Conservation (phyloP, 2,888 invertebrate species). For the Teleogryllus oceanicus region DNA sequence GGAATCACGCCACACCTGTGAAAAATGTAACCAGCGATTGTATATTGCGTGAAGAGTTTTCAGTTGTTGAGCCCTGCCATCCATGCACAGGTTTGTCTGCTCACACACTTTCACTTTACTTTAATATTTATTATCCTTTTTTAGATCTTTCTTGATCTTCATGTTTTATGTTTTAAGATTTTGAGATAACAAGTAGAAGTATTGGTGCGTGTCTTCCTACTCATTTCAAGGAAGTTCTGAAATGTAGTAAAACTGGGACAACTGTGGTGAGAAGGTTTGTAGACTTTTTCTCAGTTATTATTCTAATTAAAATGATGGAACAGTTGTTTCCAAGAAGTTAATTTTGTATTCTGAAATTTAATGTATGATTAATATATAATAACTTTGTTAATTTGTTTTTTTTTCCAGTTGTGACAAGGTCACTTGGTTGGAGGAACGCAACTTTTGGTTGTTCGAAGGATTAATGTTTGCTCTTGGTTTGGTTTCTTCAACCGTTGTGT, state of each 20-base stretch:
- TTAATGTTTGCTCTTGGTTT: slow-evolving; percentile 64
- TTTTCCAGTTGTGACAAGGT: slow-evolving; percentile 77
- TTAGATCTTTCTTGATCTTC: too few relatives aligned
- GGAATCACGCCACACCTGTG: slow-evolving; percentile 59
- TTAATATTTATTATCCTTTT: background rate
- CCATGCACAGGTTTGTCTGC: slow-evolving; percentile 69
- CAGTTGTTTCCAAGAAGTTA: background rate
- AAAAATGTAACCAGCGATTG: slow-evolving; percentile 66
- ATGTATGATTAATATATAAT: slow-evolving; percentile 27
- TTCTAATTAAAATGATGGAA: background rate
- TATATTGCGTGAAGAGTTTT: slow-evolving; percentile 67
- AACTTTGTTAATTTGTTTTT: slow-evolving; percentile 31
- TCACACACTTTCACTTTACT: background rate
- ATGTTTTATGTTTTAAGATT: slow-evolving; percentile 53
- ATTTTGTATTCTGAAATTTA: slow-evolving; percentile 21
- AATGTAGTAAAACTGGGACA: slow-evolving; percentile 72
- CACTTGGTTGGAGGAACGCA: slow-evolving; percentile 76
- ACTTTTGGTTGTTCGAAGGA: slow-evolving; percentile 79
- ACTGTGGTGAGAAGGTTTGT: slow-evolving; percentile 62
- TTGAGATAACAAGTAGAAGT: slow-evolving; percentile 78
- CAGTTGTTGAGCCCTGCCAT: slow-evolving; percentile 72
- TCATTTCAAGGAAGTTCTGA: slow-evolving; percentile 76
- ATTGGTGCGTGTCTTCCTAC: slow-evolving; percentile 79
- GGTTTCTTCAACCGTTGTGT: slow-evolving; percentile 62
- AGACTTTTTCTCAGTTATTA: background rate